Evolutionary conservation across 2,888 invertebrate species (phyloP).

Genomic region (Mythimna ferrago): DNA sequence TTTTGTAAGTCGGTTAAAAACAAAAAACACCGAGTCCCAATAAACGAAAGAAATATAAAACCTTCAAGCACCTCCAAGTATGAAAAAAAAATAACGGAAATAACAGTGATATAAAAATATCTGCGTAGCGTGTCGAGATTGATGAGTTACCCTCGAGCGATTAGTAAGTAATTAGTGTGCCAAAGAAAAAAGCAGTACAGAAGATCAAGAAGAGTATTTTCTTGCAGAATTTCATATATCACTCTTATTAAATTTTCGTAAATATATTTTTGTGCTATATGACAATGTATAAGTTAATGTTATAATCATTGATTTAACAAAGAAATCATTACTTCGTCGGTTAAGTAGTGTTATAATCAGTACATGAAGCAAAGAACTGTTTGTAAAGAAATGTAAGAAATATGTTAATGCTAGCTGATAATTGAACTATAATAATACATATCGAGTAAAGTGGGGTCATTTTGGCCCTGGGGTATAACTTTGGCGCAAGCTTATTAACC

Average conservation of each 20-base stretch:
- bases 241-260: not conserved
- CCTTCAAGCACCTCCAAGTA: not conserved
- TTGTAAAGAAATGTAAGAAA: too few species aligned
- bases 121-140: constrained; percentile 52
- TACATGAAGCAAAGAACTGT: too few species aligned
- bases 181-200: constrained; percentile 39
- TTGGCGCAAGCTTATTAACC: too few species aligned
- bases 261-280: not conserved
- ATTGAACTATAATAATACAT: too few species aligned
- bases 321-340: not conserved
- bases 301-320: not conserved
- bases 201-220: constrained; percentile 35
- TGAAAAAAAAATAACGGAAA: constrained; percentile 40
- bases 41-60: constrained; percentile 2
- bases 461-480: too few species aligned
- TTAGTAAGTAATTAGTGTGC: constrained; percentile 57
- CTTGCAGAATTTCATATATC: not conserved
- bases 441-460: too few species aligned
- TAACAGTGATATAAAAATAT: constrained; percentile 51
- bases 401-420: too few species aligned
- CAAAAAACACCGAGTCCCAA: not conserved
- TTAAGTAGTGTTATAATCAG: too few species aligned
- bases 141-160: constrained; percentile 55
- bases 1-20: not conserved
- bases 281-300: too few species aligned